Evolutionary conservation across 1,140 invertebrate species (phyloP), one percentile per base, ranked within the genome.

Genomic region (Psilanteris sp.): DNA sequence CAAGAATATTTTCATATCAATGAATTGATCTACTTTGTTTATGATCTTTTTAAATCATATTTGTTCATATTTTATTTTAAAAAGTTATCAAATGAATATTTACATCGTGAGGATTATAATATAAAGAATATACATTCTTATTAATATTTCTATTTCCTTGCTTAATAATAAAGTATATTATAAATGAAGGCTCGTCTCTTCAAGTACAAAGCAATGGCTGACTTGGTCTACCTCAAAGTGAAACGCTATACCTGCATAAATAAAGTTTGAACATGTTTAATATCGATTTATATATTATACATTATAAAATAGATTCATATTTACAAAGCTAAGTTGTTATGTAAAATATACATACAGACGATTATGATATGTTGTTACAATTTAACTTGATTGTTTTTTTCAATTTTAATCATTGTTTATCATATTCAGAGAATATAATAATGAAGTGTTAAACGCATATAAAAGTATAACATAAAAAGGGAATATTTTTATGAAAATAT

Each of bases 201-300:
- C 46, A 68, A 79, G 75, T 79, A 75, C 76, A 70, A 57, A 74
- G 26, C 50, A 79, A 72, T 59, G 70, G 81, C 79, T 84, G 83
- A 85, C 79, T 83, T 79, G 75, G 83, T 85, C 84, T 85, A 85
- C 83, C 82, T 85, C 84, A 87, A 74, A 84, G 81, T 68, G 75
- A 83, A 85, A 85, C 80, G 77, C 80, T 85, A 83, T 81, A 81
- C 66, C 72, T 77, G 72, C 36, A 74, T 72, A 74, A 71, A 79
- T 10, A 73, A 54, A 73, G 31, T 71, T 80, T 68, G 37, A 76
- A 70, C 36, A 77, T 77, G 41, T 74, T 67, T 70, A 77, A 62
- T 70, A 73, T 73, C 62, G 29, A 75, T 73, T 75, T 72, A 64
- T 62, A 70, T 61, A 50, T 27, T 8, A 54, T 66, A 52, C 10